These are phyloP conservation scores for Chymomyza fuscimana DNA, from an alignment of 2,888 invertebrate species.

Conservation along the genomic window DNA sequence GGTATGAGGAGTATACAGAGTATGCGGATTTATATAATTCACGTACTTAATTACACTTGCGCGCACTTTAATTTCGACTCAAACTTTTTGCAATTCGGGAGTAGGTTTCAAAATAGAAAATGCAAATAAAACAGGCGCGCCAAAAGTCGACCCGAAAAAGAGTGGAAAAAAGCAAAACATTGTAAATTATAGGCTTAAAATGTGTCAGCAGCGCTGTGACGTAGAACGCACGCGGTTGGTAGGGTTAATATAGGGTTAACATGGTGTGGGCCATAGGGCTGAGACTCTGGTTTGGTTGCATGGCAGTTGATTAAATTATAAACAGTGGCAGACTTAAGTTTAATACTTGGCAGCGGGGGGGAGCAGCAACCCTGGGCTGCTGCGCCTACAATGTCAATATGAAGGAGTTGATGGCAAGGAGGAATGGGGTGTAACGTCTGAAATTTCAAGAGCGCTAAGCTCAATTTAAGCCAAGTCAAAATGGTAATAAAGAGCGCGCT, in stretches of 20 bases:
- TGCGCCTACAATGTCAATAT: slow-evolving; percentile 17
- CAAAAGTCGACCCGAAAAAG: slow-evolving; percentile 55
- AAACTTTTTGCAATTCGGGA: slow-evolving; percentile 4
- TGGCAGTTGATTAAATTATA: slow-evolving; percentile 68
- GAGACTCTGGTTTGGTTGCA: slow-evolving; percentile 44
- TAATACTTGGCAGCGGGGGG: not conserved
- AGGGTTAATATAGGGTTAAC: slow-evolving; percentile 1
- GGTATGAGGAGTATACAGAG: slow-evolving; percentile 4
- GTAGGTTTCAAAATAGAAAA: slow-evolving; percentile 17
- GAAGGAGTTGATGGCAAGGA: not conserved
- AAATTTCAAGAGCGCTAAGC: slow-evolving; percentile 61
- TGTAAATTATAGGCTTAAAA: slow-evolving; percentile 73
- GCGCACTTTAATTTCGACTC: slow-evolving; percentile 70
- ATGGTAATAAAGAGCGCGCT: slow-evolving; percentile 17
- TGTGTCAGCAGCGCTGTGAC: slow-evolving; percentile 13
- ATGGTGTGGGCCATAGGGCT: not conserved
- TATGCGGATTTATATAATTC: slow-evolving; percentile 54
- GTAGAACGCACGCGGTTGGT: not conserved
- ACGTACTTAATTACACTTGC: slow-evolving; percentile 74
- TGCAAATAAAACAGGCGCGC: slow-evolving; percentile 24
- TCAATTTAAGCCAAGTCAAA: slow-evolving; percentile 48
- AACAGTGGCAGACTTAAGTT: not conserved
- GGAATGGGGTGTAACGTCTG: slow-evolving; percentile 15
- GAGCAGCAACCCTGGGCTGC: not conserved
- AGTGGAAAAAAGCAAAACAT: slow-evolving; percentile 48